Conservation (phyloP, 92 coral and sea anemone species). For the Umimayanthus kanabou region DNA sequence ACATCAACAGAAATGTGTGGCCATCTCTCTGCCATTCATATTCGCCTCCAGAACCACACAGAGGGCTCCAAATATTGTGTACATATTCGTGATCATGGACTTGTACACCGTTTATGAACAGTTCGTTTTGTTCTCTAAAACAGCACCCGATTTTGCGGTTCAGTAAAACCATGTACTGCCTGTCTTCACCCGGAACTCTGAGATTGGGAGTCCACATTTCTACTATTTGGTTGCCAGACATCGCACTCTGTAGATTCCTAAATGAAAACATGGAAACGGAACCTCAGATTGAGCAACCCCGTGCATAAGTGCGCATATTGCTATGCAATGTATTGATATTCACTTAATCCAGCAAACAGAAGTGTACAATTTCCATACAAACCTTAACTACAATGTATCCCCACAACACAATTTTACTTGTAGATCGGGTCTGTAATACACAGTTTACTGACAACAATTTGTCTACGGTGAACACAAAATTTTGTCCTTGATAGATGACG, state of each 20-base stretch:
- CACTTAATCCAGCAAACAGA: no score
- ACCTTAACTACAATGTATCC: no score
- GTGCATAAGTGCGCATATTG: no score
- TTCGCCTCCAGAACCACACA: conserved; percentile 52
- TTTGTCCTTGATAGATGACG: no score
- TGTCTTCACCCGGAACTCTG: conserved; percentile 29
- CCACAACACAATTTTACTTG: no score
- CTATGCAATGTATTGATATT: no score
- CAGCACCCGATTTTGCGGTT: conserved; percentile 48
- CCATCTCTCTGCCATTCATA: conserved; percentile 51
- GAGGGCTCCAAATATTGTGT: conserved; percentile 50
- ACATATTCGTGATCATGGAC: conserved; percentile 27
- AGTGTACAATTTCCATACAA: no score
- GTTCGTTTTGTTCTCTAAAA: conserved; percentile 42
- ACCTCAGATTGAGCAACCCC: no score
- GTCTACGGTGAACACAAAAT: no score
- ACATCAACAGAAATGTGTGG: conserved; percentile 50
- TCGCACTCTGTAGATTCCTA: background rate
- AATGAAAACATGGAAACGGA: no score
- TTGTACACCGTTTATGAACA: conserved; percentile 47
- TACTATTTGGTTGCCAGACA: background rate
- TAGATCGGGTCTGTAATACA: no score
- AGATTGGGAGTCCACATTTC: conserved; percentile 52
- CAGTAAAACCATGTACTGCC: conserved; percentile 47
- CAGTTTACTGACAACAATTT: no score